These are phyloP conservation scores for Malacoraja senta DNA, from an alignment of 2,797 vertebrate genomes.

Conservation along the genomic window DNA sequence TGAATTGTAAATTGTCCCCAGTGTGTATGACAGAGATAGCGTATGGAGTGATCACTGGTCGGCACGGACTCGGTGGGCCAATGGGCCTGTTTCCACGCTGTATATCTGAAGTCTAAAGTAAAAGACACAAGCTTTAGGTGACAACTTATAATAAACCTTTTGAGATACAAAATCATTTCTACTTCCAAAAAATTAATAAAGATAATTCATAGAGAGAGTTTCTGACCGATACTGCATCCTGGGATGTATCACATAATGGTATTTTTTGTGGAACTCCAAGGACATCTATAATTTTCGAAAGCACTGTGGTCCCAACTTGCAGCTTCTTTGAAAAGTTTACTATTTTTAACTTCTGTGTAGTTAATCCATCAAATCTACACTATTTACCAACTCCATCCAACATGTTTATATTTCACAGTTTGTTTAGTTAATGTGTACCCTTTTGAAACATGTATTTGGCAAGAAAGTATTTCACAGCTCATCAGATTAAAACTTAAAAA, in stretches of 20 bases:
- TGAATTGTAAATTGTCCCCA: too few species aligned
- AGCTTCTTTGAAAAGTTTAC: neutral
- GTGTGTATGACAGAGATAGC: too few species aligned
- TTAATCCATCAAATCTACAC: neutral
- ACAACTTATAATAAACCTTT: neutral
- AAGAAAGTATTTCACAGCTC: neutral
- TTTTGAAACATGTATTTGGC: neutral
- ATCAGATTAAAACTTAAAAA: constrained; percentile 7
- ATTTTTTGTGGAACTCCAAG: neutral
- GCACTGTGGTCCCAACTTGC: neutral
- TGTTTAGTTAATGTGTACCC: neutral
- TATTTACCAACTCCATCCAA: neutral
- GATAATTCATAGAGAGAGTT: neutral
- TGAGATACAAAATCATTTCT: neutral
- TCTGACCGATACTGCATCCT: neutral
- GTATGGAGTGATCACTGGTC: too few species aligned
- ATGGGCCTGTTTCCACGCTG: too few species aligned
- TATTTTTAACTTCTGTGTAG: neutral
- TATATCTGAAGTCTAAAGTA: too few species aligned
- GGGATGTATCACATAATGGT: neutral
- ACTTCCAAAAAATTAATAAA: neutral
- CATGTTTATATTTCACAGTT: neutral
- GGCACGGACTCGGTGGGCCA: too few species aligned
- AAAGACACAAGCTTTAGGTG: neutral
- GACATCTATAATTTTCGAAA: neutral